Evolutionary conservation across 2,113 vertebrate species (phyloP), one percentile per base, ranked within the genome.

Genomic region (Eudyptes chrysolophus): DNA sequence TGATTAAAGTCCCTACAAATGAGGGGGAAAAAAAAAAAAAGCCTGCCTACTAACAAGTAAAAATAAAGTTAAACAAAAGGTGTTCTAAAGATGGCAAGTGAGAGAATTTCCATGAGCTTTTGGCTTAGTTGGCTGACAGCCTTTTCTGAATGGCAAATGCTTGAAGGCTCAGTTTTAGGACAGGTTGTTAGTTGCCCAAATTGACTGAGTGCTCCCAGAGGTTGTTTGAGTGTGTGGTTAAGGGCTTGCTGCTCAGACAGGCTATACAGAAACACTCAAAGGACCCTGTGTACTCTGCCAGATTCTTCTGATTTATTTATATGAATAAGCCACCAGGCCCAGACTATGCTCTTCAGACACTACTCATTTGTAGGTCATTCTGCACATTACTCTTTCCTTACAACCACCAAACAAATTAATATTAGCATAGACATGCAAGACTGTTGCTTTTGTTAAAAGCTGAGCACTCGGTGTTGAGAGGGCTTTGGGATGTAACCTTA

Each of bases 271-370:
- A 95, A 92, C 74, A 96, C 93, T 90, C 94, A 82, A 69, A 96
- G 91, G 95, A 94, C 89, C 89, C 87, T 38, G 38, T 6, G 1
- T 85, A 89, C 82, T 97, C 81, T 93, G 84, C 94, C 87, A 96
- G 81, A 89, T 83, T 89, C 84, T 95, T 78, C 84, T 97, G 93
- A 97, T 97, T 97, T 97, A 97, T 96, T 96, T 92, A 96, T 95
- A 87, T 74, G 93, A 95, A 89, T 93, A 96, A 96, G 49, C 91
- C 77, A 96, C 81, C 70, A 92, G 75, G 54, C 78, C 87, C 60
- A 96, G 89, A 92, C 84, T 90, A 36, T 36, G 75, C 46, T 94
- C n/a, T 85, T 97, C 71, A 91, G 86, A 95, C 62, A 48, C 66
- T 74, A 66, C 89, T 83, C 81, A 88, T 92, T 96, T 91, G 71